These are phyloP conservation scores for Pseudomyrmex flavicornis DNA, from an alignment of 1,140 invertebrate species.

Conservation along the genomic window DNA sequence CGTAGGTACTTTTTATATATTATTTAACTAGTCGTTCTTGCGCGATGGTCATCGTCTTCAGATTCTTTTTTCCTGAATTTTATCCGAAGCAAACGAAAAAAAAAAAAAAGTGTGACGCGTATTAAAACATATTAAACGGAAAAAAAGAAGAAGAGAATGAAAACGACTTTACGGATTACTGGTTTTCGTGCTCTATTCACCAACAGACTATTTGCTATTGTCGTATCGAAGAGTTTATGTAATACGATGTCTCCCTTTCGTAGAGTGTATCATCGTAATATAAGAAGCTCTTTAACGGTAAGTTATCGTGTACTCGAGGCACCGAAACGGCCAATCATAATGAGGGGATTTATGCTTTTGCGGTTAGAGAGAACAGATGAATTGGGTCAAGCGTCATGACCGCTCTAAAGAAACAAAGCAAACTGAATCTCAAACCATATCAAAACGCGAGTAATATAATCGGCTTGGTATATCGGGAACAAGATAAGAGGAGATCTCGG, in stretches of 20 bases:
- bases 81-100: neutral
- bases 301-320: constrained; percentile 8
- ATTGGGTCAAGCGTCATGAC: constrained; percentile 32
- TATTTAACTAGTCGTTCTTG: constrained; percentile 29
- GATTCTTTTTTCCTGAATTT: neutral
- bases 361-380: constrained; percentile 13
- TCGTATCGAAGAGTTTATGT: neutral
- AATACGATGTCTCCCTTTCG: neutral
- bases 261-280: neutral
- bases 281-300: constrained; percentile 37
- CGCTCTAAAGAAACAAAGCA: constrained; percentile 45
- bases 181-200: no score
- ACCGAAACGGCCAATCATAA: constrained; percentile 37
- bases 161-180: no score
- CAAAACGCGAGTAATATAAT: constrained; percentile 37
- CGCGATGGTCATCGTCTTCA: neutral
- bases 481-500: neutral
- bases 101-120: neutral
- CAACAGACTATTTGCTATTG: no score
- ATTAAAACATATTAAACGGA: neutral
- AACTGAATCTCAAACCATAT: neutral
- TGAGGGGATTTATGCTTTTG: constrained; percentile 12
- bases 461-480: constrained; percentile 6
- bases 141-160: neutral
- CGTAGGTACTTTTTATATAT: neutral